Base-by-base conservation (phyloP, 2,113 vertebrate species). In the Polypterus bichir region DNA sequence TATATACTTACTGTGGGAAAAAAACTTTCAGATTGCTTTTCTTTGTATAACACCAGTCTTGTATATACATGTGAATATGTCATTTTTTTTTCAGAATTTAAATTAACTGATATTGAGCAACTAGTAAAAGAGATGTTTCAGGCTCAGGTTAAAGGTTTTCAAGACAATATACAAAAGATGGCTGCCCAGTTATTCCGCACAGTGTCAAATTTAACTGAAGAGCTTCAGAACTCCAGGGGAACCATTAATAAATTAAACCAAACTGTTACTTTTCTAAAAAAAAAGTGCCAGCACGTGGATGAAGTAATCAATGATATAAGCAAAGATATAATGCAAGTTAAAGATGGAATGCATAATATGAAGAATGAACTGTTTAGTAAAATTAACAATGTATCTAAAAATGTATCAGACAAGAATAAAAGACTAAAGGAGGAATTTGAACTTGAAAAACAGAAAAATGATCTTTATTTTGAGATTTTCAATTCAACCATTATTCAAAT, bases 131-230 rank as follows among this genome's bases (percentile, higher is more conserved):
- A 72, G 0, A 61, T 74, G 60, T 76, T 86, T 27, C 70, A 44
- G 70, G 72, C 86, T 61, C 77, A 88, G 57, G 64, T 84, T 4
- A 74, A 82, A 68, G 9, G 61, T 49, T 76, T 82, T 68, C 75
- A 82, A 70, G 66, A 11, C 48, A 80, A 79, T 59, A 75, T 79
- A 59, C 75, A 85, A 66, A 83, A 88, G 9, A 85, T 51, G 0
- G 44, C 77, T 9, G 78, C 81, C 27, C 80, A 86, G 0, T 66
- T 87, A 63, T 86, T 84, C 66, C 84, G 85, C 71, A 81, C 78
- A 6, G 7, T 88, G 27, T 88, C 86, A 46, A 68, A 66, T 55
- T 61, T 87, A 27, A 84, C 82, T 27, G 47, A 76, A 46, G 83
- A 87, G 7, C 74, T 89, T 57, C 79, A 83, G 76, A 83, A 66